Conservation (phyloP, 2,888 invertebrate genomes). For the Theristus sp. region DNA sequence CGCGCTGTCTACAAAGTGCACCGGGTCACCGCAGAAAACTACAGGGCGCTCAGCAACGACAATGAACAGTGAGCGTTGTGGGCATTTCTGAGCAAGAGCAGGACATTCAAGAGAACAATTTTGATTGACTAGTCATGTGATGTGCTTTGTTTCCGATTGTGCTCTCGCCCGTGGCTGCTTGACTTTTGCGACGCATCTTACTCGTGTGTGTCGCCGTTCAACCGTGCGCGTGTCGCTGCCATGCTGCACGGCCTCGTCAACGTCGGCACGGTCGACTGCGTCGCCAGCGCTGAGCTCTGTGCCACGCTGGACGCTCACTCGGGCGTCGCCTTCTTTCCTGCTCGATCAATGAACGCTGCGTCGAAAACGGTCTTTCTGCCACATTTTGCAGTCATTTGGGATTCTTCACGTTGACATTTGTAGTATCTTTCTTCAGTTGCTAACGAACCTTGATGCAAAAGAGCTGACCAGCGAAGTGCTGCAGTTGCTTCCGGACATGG, state of each 20-base stretch:
- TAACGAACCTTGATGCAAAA: conserved; percentile 34
- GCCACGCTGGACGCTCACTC: conserved; percentile 31
- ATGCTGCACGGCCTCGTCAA: conserved; percentile 42
- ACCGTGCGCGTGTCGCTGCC: conserved; percentile 47
- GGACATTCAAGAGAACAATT: no score
- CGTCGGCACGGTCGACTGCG: conserved; percentile 40
- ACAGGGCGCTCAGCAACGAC: no score
- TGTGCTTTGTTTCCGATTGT: no score
- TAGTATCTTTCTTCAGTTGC: conserved; percentile 13
- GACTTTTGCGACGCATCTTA: conserved; percentile 41
- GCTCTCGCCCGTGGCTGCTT: conserved; percentile 38
- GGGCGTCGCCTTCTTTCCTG: conserved; percentile 32
- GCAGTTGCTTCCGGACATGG: conserved; percentile 43
- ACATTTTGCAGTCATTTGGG: conserved; percentile 13
- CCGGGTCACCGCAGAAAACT: conserved; percentile 15
- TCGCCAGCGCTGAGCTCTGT: conserved; percentile 35
- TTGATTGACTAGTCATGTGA: no score
- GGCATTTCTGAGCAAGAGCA: no score
- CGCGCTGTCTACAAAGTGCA: conserved; percentile 34
- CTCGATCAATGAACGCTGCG: conserved; percentile 15
- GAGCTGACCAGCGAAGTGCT: conserved; percentile 44
- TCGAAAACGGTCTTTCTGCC: conserved; percentile 9
- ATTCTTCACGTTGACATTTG: conserved; percentile 16
- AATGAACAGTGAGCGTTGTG: no score
- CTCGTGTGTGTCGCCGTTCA: conserved; percentile 11